A percentile compares a stretch with the other conserved stretches of the same genome.
phyloP scores from a whole-genome alignment of 2,888 invertebrate species.

The Eilema griseolum region DNA sequence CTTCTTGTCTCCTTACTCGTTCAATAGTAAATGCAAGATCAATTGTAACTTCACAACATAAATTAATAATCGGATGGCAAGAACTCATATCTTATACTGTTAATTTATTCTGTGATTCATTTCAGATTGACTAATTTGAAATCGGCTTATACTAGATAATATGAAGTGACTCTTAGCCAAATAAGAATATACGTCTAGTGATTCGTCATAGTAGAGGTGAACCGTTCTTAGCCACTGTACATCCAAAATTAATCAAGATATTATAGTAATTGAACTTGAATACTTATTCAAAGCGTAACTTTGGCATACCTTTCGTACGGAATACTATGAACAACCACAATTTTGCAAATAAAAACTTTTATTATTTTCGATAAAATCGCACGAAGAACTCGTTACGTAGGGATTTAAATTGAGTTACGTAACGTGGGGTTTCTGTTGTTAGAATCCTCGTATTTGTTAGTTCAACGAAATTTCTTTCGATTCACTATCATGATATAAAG shows the following conservation, averaged over 20 bases:
- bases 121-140: neutral
- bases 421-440: neutral
- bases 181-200: neutral
- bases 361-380: neutral
- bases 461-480: neutral
- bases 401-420: neutral
- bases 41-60: neutral
- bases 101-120: neutral
- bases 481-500: neutral
- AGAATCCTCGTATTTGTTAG: neutral
- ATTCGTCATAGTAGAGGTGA: neutral
- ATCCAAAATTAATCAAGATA: neutral
- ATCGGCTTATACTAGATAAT: neutral
- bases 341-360: neutral
- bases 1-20: no score
- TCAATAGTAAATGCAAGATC: no score
- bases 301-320: no score
- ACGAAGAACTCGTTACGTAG: neutral
- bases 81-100: neutral
- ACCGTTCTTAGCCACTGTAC: neutral
- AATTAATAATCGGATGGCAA: neutral
- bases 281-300: no score
- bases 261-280: no score
- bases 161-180: neutral
- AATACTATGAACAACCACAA: no score